Conservation (phyloP, 2,797 vertebrate species). For the Pseudopleuronectes americanus region DNA sequence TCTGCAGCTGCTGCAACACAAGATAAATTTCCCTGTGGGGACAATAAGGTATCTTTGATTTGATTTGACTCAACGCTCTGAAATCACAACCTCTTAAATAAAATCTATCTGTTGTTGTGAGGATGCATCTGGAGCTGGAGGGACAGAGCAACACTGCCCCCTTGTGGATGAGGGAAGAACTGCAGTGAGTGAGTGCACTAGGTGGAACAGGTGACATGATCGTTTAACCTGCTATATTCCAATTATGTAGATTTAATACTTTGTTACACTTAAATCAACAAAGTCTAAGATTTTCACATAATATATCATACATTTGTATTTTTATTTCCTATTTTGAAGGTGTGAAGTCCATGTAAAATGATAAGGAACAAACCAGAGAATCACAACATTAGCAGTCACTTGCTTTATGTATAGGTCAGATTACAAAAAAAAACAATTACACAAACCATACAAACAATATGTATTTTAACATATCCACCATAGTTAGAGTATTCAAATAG, state of each 20-base stretch:
- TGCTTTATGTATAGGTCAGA: slow-evolving; percentile 68
- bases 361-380: slow-evolving; percentile 9
- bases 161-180: slow-evolving; percentile 42
- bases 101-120: neutral
- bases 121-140: neutral
- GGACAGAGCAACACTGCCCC: slow-evolving; percentile 42
- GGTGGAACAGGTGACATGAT: neutral
- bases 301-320: neutral
- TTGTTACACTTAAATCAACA: too few species aligned
- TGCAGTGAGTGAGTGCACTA: neutral
- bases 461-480: slow-evolving; percentile 44
- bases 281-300: too few species aligned
- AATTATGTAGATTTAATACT: too few species aligned
- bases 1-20: neutral
- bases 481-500: slow-evolving; percentile 39
- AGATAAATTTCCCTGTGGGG: too few species aligned
- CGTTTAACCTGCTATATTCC: too few species aligned
- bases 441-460: slow-evolving; percentile 69
- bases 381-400: slow-evolving; percentile 48
- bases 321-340: too few species aligned
- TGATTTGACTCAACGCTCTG: neutral
- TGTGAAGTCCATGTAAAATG: too few species aligned
- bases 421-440: slow-evolving; percentile 62
- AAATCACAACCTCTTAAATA: neutral
- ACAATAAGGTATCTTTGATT: too few species aligned